Percentiles rank a stretch among this genome's conserved stretches.
Conservation (phyloP, 2,888 invertebrate species). For the Zele albiditarsus region DNA sequence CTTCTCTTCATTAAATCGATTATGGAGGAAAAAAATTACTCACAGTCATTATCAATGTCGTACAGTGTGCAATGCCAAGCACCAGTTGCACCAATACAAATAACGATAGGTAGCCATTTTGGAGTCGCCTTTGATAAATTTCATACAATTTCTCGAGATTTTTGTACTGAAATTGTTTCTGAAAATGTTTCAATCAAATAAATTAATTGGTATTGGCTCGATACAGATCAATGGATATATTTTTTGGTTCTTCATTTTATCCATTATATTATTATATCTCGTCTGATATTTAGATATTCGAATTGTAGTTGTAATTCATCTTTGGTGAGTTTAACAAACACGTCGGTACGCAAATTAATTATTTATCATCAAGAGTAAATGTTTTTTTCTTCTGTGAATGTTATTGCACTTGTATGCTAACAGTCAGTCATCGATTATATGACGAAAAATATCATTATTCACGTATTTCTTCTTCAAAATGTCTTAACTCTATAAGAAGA, state of each 20-base stretch:
- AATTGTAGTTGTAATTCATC: background rate
- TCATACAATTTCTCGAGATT: constrained; percentile 84
- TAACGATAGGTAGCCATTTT: constrained; percentile 85
- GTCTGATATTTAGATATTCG: no score
- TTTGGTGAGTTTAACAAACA: background rate
- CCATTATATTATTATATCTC: background rate
- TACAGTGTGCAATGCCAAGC: constrained; percentile 79
- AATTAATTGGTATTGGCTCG: background rate
- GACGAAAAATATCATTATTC: no score
- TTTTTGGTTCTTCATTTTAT: background rate
- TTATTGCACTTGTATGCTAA: background rate
- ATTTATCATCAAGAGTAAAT: background rate
- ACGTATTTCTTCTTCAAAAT: no score
- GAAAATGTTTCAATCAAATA: constrained; percentile 61
- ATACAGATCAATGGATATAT: constrained; percentile 25
- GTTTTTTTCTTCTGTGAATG: background rate
- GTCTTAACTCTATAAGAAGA: background rate
- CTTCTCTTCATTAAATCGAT: background rate
- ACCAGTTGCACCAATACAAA: constrained; percentile 82
- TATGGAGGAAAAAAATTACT: constrained; percentile 47
- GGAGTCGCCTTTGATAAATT: constrained; percentile 84
- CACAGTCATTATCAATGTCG: constrained; percentile 76
- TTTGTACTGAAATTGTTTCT: constrained; percentile 86
- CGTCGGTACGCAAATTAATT: background rate
- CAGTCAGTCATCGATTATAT: no score